Evolutionary conservation across 2,888 invertebrate species (phyloP).

Genomic region (Branchellion lobata): DNA sequence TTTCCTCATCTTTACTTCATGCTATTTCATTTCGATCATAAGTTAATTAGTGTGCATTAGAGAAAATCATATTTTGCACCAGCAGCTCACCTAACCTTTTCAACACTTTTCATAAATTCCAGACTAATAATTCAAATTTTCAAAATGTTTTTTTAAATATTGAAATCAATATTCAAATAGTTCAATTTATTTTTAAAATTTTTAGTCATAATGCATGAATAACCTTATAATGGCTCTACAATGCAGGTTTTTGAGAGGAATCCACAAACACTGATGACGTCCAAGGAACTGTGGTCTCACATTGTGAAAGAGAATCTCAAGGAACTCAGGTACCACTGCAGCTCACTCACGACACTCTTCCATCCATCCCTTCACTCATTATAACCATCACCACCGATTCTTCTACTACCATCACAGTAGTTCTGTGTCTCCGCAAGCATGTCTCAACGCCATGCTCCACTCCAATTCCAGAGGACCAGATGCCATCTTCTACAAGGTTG

Average conservation of each 20-base stretch:
- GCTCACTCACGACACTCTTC: not conserved
- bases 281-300: slow-evolving; percentile 55
- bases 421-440: slow-evolving; percentile 54
- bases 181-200: too few species aligned
- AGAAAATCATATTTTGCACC: too few species aligned
- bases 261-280: slow-evolving; percentile 55
- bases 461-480: slow-evolving; percentile 57
- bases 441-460: slow-evolving; percentile 58
- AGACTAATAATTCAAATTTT: not conserved
- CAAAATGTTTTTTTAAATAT: too few species aligned
- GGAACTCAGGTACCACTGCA: slow-evolving; percentile 54
- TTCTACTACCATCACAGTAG: slow-evolving; percentile 53
- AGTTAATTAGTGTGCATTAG: too few species aligned
- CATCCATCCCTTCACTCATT: not conserved
- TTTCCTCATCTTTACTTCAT: too few species aligned
- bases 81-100: too few species aligned
- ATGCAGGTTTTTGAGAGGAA: slow-evolving; percentile 54
- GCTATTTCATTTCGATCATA: too few species aligned
- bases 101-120: too few species aligned
- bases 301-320: slow-evolving; percentile 56
- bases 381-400: not conserved
- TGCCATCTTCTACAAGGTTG: slow-evolving; percentile 69
- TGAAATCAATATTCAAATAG: too few species aligned
- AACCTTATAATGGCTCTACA: not conserved
- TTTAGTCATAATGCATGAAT: too few species aligned